phyloP scores from a whole-genome alignment of 2,888 invertebrate genomes.

The Nasonia oneida region DNA sequence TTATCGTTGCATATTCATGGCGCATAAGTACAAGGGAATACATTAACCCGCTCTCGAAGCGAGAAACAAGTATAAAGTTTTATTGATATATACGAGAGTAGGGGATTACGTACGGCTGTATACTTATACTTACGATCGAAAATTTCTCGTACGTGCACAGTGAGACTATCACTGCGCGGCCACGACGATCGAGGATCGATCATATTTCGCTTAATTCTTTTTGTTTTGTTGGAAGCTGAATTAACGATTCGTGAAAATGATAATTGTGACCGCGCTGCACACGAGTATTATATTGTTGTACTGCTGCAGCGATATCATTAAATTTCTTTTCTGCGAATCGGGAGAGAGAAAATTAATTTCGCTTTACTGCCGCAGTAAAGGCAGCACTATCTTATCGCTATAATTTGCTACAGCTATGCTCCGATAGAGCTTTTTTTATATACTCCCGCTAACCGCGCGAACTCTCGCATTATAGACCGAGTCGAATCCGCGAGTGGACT shows the following conservation, averaged over 20 bases:
- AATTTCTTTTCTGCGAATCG: neutral
- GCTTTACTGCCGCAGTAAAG: constrained; percentile 24
- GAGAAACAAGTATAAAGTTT: constrained; percentile 48
- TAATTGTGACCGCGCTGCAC: neutral
- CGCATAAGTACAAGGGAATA: constrained; percentile 43
- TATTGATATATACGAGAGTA: constrained; percentile 30
- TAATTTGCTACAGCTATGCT: constrained; percentile 34
- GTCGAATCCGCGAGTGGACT: neutral
- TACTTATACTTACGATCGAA: neutral
- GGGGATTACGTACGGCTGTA: constrained; percentile 3
- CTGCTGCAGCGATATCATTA: neutral
- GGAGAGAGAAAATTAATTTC: constrained; percentile 40
- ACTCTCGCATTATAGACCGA: neutral
- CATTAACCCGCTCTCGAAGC: constrained; percentile 21
- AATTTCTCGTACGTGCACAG: neutral
- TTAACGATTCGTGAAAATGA: neutral
- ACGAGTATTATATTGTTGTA: neutral
- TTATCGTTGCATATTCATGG: constrained; percentile 59
- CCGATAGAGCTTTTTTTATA: neutral
- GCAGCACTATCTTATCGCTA: constrained; percentile 49
- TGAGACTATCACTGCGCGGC: no score
- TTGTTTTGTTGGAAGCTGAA: neutral
- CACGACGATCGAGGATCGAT: no score
- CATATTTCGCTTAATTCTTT: no score
- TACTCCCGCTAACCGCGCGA: neutral